Percentiles rank a stretch among this genome's conserved stretches.
phyloP scores from a whole-genome alignment of 2,797 vertebrate species.

The Morelia viridis region DNA sequence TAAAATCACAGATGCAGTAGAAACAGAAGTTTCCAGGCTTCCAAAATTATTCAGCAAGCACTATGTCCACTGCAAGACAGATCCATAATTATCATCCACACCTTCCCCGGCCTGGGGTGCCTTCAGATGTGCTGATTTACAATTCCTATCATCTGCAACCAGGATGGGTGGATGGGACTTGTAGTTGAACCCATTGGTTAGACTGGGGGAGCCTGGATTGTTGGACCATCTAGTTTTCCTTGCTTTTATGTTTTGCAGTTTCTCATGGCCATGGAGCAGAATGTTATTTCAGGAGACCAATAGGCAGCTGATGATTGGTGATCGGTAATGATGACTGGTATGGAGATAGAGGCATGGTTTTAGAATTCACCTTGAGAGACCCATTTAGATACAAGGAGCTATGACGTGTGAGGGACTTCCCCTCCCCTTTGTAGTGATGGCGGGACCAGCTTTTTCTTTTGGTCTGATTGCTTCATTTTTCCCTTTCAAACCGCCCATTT shows the following conservation, averaged over 20 bases:
- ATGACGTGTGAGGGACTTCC: too few relatives aligned
- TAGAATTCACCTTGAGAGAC: not conserved
- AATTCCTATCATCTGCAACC: not conserved
- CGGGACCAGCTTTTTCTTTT: too few relatives aligned
- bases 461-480: too few relatives aligned
- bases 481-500: too few relatives aligned
- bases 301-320: not conserved
- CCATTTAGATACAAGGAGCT: not conserved
- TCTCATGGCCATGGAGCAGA: not conserved
- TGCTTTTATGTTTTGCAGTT: not conserved
- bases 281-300: not conserved
- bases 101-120: not conserved
- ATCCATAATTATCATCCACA: not conserved
- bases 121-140: not conserved
- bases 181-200: not conserved
- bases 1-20: not conserved
- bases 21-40: not conserved
- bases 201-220: not conserved
- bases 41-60: not conserved
- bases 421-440: too few relatives aligned
- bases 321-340: too few relatives aligned
- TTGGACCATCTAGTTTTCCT: not conserved
- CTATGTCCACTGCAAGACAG: not conserved
- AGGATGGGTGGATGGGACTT: not conserved
- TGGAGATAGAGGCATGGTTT: not conserved